Evolutionary conservation across 2,797 vertebrate species (phyloP), one percentile per base, ranked within the genome.

Genomic region (Coendou prehensilis): DNA sequence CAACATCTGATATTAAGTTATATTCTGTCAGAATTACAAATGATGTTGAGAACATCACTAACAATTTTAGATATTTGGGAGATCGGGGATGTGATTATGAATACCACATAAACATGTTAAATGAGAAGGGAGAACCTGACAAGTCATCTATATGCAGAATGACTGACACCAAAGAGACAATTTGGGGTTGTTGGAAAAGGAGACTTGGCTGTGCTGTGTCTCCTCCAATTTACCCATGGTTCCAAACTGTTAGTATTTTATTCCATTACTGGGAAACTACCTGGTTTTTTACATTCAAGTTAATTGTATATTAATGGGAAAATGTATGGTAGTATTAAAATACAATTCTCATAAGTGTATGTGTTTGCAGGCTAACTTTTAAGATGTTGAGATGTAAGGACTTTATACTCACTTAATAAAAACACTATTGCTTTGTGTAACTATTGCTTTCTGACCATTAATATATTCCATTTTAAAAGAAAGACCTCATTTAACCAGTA

Each of bases 401-500:
- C 23, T 85, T 63, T 81, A 84, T 69, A 83, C 33, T 61, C 91
- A 26, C 84, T 93, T 94, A 63, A 78, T 88, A 56, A 26, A 83
- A 95, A 59, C 3, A 75, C 41, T 47, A 92, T 18, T 20, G 15
- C 37, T 93, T 95, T 91, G 79, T 22, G n/a, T 73, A 61, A 52
- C 6, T 45, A 37, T 37, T 78, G 64, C 20, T 64, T 89, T 92
- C 59, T 80, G 37, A 93, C 26, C 75, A 71, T 23, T 82, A 56
- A 75, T 17, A 71, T 54, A 75, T 52, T 33, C 52, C 91, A 1
- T 91, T 78, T 93, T 80, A n/a, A 30, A 90, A 30, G 41, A 78
- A 56, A 56, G 63, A 50, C 5, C 6, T 79, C 15, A 85, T 61
- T 94, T 69, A 75, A 87, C 17, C 90, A 76, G 10, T 57, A 82